Evolutionary conservation across 2,888 invertebrate species (phyloP).

Genomic region (Trichopria drosophilae): DNA sequence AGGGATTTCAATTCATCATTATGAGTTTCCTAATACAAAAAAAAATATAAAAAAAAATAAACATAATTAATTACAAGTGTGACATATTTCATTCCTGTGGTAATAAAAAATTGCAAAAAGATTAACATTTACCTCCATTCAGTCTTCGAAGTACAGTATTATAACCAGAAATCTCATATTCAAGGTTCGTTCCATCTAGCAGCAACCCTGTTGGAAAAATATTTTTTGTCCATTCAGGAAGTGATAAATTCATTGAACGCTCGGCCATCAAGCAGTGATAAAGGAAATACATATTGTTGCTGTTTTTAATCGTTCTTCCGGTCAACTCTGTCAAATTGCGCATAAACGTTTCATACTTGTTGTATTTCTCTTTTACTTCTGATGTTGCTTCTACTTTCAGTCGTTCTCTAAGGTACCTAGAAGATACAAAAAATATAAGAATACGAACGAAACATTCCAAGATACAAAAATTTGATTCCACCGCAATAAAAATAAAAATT

Average conservation of each 20-base stretch:
- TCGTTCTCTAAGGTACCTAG: constrained; percentile 38
- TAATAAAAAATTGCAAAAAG: no score
- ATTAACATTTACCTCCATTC: constrained; percentile 62
- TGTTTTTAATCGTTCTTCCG: constrained; percentile 33
- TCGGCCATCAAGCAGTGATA: constrained; percentile 52
- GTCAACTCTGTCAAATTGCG: constrained; percentile 32
- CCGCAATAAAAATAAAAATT: no score
- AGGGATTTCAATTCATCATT: no score
- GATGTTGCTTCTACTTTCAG: constrained; percentile 22
- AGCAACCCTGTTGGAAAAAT: constrained; percentile 61
- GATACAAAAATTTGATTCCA: no score
- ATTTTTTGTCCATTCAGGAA: constrained; percentile 64
- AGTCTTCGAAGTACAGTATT: constrained; percentile 60
- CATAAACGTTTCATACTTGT: constrained; percentile 33
- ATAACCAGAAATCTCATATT: constrained; percentile 63
- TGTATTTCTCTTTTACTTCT: constrained; percentile 30
- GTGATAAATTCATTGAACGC: constrained; percentile 61
- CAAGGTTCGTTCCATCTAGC: constrained; percentile 60
- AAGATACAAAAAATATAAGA: no score
- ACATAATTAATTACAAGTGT: no score
- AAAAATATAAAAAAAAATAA: no score
- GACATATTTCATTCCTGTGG: no score
- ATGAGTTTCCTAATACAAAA: no score
- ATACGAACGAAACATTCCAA: no score
- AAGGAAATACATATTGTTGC: constrained; percentile 39